These are phyloP conservation scores for Crotalus horridus DNA, from an alignment of 2,113 vertebrate genomes.

Conservation along the genomic window DNA sequence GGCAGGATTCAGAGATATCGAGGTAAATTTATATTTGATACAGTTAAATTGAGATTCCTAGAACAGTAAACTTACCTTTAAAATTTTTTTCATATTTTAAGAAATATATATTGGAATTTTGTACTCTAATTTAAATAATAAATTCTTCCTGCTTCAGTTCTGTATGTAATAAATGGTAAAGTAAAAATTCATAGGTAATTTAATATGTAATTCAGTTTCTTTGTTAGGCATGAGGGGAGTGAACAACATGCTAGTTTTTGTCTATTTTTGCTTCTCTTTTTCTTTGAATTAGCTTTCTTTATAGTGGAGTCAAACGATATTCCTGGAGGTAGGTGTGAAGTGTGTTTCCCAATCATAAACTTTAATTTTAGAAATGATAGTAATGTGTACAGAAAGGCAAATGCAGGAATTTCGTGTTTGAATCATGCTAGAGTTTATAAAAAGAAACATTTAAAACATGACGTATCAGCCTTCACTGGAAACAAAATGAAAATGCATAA, in stretches of 20 bases:
- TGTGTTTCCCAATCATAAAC: slow-evolving; percentile 50
- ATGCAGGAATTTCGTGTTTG: slow-evolving; percentile 19
- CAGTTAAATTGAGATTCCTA: background rate
- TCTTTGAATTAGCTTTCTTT: slow-evolving; percentile 71
- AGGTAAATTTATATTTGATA: slow-evolving; percentile 74
- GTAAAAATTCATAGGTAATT: background rate
- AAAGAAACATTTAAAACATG: background rate
- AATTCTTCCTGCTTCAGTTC: background rate
- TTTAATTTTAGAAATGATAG: slow-evolving; percentile 36
- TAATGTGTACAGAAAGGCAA: slow-evolving; percentile 23
- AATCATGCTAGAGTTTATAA: background rate
- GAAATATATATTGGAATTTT: background rate
- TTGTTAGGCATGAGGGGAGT: slow-evolving; percentile 14
- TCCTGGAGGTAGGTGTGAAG: slow-evolving; percentile 73
- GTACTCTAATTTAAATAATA: background rate
- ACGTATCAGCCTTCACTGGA: background rate
- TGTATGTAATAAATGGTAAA: background rate
- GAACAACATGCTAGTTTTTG: slow-evolving; percentile 36
- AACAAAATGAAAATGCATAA: background rate
- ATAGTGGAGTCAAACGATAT: slow-evolving; percentile 65
- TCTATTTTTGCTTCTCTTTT: slow-evolving; percentile 56
- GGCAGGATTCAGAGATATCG: slow-evolving; percentile 94
- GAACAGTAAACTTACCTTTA: background rate
- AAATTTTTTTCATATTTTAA: background rate
- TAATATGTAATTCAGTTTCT: slow-evolving; percentile 25